phyloP scores from a whole-genome alignment of 2,113 vertebrate species.

The Paedocypris sp. region DNA sequence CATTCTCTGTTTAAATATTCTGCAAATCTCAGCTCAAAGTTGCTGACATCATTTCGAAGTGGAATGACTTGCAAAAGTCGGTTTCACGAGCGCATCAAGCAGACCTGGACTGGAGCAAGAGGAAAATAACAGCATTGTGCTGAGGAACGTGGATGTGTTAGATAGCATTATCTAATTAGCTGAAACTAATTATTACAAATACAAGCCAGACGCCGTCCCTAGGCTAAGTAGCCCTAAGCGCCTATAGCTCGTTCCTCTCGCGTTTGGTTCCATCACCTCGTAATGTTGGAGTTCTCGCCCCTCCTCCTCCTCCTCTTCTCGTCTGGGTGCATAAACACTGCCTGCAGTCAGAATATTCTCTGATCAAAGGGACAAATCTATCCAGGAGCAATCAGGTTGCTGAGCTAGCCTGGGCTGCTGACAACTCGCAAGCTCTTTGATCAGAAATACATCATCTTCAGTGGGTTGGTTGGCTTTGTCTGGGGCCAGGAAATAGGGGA shows the following conservation, averaged over 20 bases:
- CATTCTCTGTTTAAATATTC: background rate
- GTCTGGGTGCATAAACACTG: conserved; percentile 60
- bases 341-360: conserved; percentile 56
- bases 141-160: conserved; percentile 33
- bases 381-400: conserved; percentile 68
- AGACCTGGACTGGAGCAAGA: conserved; percentile 25
- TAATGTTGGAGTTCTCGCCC: conserved; percentile 33
- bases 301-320: conserved; percentile 14
- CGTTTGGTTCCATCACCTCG: conserved; percentile 36
- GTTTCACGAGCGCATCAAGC: background rate
- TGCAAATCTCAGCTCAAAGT: too few relatives aligned
- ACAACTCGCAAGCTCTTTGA: conserved; percentile 75
- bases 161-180: conserved; percentile 56
- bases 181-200: conserved; percentile 63
- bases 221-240: conserved; percentile 7
- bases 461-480: conserved; percentile 73
- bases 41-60: too few relatives aligned
- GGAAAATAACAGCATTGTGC: conserved; percentile 44
- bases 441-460: conserved; percentile 76
- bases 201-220: conserved; percentile 29
- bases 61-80: background rate
- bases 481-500: conserved; percentile 77
- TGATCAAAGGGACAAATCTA: conserved; percentile 76
- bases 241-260: conserved; percentile 42
- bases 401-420: conserved; percentile 63